Conservation (phyloP, 2,888 invertebrate species). For the Sipha maydis region DNA sequence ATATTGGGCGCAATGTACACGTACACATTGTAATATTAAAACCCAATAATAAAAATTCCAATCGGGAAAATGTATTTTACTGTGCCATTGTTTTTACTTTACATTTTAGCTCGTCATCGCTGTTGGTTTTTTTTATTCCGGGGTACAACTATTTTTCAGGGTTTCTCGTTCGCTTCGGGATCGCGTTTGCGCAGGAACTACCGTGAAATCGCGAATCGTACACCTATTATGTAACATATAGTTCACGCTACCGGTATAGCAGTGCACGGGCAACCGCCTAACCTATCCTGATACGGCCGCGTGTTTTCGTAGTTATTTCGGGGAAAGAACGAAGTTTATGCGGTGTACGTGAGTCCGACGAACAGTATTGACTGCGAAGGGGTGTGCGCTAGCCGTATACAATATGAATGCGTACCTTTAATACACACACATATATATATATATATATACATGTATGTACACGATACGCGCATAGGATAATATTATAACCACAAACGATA, state of each 20-base stretch:
- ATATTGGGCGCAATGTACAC: no score
- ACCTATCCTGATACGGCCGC: conserved; percentile 5
- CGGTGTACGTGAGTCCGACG: neutral
- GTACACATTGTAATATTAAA: no score
- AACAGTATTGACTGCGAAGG: neutral
- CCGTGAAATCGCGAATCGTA: neutral
- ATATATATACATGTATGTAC: neutral
- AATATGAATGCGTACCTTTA: neutral
- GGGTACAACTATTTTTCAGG: no score
- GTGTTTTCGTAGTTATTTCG: conserved; percentile 21
- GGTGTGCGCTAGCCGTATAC: neutral
- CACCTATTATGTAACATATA: neutral
- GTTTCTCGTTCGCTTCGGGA: neutral
- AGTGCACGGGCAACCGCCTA: neutral
- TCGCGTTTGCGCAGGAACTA: neutral
- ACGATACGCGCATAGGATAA: neutral
- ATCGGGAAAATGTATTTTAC: no score
- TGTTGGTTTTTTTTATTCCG: no score
- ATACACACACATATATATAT: neutral
- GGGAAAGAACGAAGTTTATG: neutral
- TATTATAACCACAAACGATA: conserved; percentile 57
- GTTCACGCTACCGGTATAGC: no score
- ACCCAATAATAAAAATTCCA: no score
- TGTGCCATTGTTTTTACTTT: no score
- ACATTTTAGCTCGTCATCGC: no score